phyloP scores from a whole-genome alignment of 2,797 vertebrate genomes.

The Enteromius fasciolatus region DNA sequence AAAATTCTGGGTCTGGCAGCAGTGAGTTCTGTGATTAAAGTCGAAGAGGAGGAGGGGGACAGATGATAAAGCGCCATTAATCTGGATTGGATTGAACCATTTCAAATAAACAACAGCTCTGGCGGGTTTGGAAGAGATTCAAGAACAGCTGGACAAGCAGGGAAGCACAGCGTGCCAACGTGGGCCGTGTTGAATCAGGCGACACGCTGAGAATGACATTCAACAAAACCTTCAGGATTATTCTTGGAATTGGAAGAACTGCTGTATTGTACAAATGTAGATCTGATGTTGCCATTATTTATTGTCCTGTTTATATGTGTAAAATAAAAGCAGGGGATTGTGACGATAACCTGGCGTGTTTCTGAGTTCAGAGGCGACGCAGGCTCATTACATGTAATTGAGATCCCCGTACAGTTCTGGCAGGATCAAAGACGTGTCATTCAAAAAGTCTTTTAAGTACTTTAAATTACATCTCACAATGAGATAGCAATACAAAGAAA shows the following conservation, averaged over 20 bases:
- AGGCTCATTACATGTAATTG: neutral
- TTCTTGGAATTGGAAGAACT: neutral
- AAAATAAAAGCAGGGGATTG: conserved; percentile 26
- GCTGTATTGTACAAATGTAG: neutral
- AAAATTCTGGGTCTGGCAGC: conserved; percentile 12
- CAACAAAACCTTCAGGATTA: conserved; percentile 16
- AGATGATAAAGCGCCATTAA: conserved; percentile 38
- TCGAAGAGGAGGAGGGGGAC: neutral
- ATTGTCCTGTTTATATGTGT: neutral
- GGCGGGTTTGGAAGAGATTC: conserved; percentile 34
- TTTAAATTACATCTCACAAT: conserved; percentile 9
- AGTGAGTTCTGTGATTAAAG: conserved; percentile 39
- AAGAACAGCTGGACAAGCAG: conserved; percentile 42
- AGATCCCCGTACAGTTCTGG: conserved; percentile 24
- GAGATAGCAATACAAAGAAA: conserved; percentile 5
- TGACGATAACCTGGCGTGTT: neutral
- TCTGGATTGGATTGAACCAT: conserved; percentile 44
- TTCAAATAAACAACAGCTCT: conserved; percentile 26
- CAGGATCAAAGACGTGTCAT: neutral
- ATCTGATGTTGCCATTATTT: conserved; percentile 19
- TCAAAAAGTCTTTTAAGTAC: conserved; percentile 9
- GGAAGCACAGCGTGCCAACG: conserved; percentile 6
- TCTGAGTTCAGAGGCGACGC: neutral
- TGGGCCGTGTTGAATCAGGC: conserved; percentile 16
- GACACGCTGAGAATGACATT: conserved; percentile 11